Evolutionary conservation across 2,888 invertebrate genomes (phyloP).

Genomic region (Arge pagana): DNA sequence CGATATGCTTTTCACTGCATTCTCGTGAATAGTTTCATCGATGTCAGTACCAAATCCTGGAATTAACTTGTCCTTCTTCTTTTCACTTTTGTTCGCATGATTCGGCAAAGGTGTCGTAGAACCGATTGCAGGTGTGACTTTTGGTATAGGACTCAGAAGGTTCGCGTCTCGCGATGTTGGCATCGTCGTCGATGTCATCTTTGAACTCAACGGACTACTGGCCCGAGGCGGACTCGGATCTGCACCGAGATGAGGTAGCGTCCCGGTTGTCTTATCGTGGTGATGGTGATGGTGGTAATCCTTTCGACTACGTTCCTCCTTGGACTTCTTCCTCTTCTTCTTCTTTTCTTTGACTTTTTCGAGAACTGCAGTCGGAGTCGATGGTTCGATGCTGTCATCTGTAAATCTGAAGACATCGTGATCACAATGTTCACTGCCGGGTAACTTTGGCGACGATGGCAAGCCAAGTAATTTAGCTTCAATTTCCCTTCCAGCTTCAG

Average conservation of each 20-base stretch:
- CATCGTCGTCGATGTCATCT: slow-evolving; percentile 47
- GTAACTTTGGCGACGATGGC: slow-evolving; percentile 61
- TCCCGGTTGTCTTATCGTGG: slow-evolving; percentile 46
- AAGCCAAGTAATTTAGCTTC: slow-evolving; percentile 81
- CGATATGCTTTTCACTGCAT: slow-evolving; percentile 80
- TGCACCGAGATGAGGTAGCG: slow-evolving; percentile 53
- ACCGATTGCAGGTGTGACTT: slow-evolving; percentile 57
- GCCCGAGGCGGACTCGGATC: slow-evolving; percentile 66
- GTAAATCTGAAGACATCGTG: slow-evolving; percentile 67
- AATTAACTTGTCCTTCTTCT: slow-evolving; percentile 68
- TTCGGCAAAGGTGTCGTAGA: slow-evolving; percentile 32
- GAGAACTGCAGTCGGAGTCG: slow-evolving; percentile 53
- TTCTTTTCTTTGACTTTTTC: slow-evolving; percentile 75
- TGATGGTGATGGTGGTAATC: slow-evolving; percentile 71
- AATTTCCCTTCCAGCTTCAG: slow-evolving; percentile 79
- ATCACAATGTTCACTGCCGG: slow-evolving; percentile 58
- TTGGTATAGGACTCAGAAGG: slow-evolving; percentile 63
- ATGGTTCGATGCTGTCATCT: slow-evolving; percentile 63
- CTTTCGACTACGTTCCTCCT: slow-evolving; percentile 74
- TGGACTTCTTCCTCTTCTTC: slow-evolving; percentile 83
- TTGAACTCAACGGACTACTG: slow-evolving; percentile 52
- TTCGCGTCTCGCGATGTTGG: slow-evolving; percentile 43
- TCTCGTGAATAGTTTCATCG: slow-evolving; percentile 75
- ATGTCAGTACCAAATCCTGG: slow-evolving; percentile 70
- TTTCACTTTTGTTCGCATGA: slow-evolving; percentile 49